Evolutionary conservation across 2,888 invertebrate species (phyloP).

Genomic region (Syrista parreyssii): DNA sequence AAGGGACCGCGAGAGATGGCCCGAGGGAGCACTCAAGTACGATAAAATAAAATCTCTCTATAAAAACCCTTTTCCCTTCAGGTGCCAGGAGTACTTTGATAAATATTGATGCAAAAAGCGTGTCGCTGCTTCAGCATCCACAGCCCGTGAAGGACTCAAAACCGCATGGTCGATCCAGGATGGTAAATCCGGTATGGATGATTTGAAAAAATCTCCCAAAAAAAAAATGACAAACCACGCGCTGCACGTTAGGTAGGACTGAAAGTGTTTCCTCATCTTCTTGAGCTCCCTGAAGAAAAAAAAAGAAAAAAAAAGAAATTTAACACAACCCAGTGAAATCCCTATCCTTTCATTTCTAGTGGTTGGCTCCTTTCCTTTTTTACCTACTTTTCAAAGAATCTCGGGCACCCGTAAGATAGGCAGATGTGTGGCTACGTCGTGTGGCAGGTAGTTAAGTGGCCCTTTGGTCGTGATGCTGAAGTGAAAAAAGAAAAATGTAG

Average conservation of each 20-base stretch:
- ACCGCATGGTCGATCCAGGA: background rate
- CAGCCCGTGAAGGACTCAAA: background rate
- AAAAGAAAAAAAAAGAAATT: background rate
- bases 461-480: slow-evolving; percentile 1
- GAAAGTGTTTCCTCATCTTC: background rate
- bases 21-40: background rate
- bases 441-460: slow-evolving; percentile 7
- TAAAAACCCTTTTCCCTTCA: background rate
- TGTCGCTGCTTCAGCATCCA: background rate
- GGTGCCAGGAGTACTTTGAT: background rate
- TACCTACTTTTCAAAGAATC: background rate
- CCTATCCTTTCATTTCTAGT: background rate
- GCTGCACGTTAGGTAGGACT: background rate
- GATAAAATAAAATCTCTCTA: background rate
- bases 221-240: background rate
- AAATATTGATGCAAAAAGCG: background rate
- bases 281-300: background rate
- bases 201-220: background rate
- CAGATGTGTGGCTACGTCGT: background rate
- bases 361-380: background rate
- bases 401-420: background rate
- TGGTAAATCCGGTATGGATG: background rate
- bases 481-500: background rate
- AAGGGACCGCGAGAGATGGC: background rate
- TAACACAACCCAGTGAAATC: background rate